Evolutionary conservation across 23 tunicate genomes (phyloP), one percentile per base, ranked within the genome.

Genomic region (Diplosoma virens): DNA sequence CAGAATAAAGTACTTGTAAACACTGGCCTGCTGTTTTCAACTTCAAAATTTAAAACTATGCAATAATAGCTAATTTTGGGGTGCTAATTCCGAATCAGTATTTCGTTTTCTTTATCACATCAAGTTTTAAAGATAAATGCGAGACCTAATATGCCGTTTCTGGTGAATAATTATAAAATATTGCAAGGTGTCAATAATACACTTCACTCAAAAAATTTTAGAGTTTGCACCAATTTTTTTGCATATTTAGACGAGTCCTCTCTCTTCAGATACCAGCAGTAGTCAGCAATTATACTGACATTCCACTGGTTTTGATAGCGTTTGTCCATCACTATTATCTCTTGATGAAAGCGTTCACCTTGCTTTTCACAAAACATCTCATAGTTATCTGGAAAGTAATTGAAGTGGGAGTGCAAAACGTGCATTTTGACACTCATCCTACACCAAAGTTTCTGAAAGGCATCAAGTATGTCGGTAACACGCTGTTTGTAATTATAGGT

Each of bases 281-380:
- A 67, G 25, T 67, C 74, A 7, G 52, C 25, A 6, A 36, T 33
- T 14, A 67, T 34, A 6, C n/a, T n/a, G n/a, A n/a, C n/a, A n/a
- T n/a, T n/a, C n/a, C n/a, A n/a, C n/a, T n/a, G n/a, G n/a, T n/a
- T 52, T 25, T 67, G 74, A 67, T 67, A 36, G 6, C 52, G 74
- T 33, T 67, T 22, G 26, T 67, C 28, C 74, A 67, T 67, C 27
- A 34, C 74, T 18, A 5, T 67, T 34, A 67, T 67, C 52, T 67
- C 52, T 21, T 34, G 74, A 26, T 67, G 74, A 36, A 67, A 67
- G 21, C 74, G 52, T 67, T 33, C 74, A 36, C 74, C 74, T 33
- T 67, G 50, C 24, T 67, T 52, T 23, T n/a, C n/a, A n/a, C n/a
- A n/a, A n/a, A n/a, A n/a, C n/a, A n/a, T n/a, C n/a, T n/a, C 52